Base-by-base conservation (phyloP, 1,140 invertebrate genomes). In the Coptotermes formosanus region DNA sequence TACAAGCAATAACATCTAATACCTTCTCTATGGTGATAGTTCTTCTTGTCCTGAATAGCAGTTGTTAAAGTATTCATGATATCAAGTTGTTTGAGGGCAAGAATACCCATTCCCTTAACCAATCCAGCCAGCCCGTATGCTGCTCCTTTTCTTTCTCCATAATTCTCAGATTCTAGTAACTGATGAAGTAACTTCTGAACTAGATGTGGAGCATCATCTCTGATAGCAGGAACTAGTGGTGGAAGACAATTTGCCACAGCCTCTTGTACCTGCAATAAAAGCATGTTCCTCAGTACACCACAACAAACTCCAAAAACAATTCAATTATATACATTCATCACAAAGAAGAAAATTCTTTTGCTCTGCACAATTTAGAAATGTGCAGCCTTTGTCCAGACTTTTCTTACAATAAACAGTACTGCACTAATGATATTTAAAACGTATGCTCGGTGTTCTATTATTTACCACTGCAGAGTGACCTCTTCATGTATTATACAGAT, bases 41-140 rank as follows among this genome's bases (percentile, higher is more conserved):
- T 98, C 90, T 99, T 99, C 89, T 99, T 99, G 90, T 99, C 97
- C 90, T 99, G 97, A 89, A 99, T 98, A 86, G 97, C 98, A 84
- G 96, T 95, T 0, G 97, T 99, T 45, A 99, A 91, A 86, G 96
- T 97, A 1, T 95, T 96, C 97, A 99, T 99, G 43, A 99, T 98
- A 89, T 99, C 97, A 64, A 98, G 92, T 89, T 99, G 98, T 90
- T 99, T 99, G 21, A 99, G 91, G 0, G 97, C 96, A 11, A 99
- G 91, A 89, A 99, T 99, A 75, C 99, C 99, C 89, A 99, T 95
- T 2, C 99, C 98, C 91, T 99, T 99, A 7, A 99, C 96, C 84
- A 97, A 93, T 25, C 97, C 97, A 11, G 97, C 97, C 64, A 98
- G 93, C 7, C 97, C 97, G 90, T 98, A 98, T 11, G 97, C 97